phyloP scores from a whole-genome alignment of 2,797 vertebrate genomes.

The Chaenodraco wilsoni region DNA sequence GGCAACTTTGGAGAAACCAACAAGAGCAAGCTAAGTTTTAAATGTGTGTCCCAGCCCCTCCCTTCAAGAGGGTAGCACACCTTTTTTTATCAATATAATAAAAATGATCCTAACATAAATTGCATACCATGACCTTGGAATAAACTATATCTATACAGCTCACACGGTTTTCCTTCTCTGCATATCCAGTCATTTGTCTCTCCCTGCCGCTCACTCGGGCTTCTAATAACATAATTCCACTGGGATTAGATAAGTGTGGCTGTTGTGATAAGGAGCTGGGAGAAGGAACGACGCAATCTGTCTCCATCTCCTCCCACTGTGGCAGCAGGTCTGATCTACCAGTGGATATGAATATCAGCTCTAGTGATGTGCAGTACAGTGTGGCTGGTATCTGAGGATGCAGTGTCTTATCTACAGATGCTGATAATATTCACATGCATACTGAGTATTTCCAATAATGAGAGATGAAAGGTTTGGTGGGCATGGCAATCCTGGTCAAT shows the following conservation, averaged over 20 bases:
- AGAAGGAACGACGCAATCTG: constrained; percentile 59
- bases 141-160: constrained; percentile 35
- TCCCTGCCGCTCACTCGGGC: constrained; percentile 24
- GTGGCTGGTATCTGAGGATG: too few relatives aligned
- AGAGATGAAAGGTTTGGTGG: too few relatives aligned
- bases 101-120: too few relatives aligned
- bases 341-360: constrained; percentile 44
- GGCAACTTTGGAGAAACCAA: too few relatives aligned
- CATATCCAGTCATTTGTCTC: constrained; percentile 42
- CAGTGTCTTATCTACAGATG: too few relatives aligned
- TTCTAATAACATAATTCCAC: constrained; percentile 55
- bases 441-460: too few relatives aligned
- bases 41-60: too few relatives aligned
- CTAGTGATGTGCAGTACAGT: constrained; percentile 39
- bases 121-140: constrained; percentile 12
- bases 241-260: constrained; percentile 61
- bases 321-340: constrained; percentile 54
- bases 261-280: constrained; percentile 66
- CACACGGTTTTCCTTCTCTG: constrained; percentile 23
- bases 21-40: too few relatives aligned
- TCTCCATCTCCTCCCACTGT: constrained; percentile 64
- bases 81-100: too few relatives aligned
- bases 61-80: too few relatives aligned
- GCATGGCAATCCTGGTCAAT: too few relatives aligned
- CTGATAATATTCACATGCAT: too few relatives aligned